Base-by-base conservation (phyloP, 2,113 vertebrate genomes). In the Zapus hudsonius region DNA sequence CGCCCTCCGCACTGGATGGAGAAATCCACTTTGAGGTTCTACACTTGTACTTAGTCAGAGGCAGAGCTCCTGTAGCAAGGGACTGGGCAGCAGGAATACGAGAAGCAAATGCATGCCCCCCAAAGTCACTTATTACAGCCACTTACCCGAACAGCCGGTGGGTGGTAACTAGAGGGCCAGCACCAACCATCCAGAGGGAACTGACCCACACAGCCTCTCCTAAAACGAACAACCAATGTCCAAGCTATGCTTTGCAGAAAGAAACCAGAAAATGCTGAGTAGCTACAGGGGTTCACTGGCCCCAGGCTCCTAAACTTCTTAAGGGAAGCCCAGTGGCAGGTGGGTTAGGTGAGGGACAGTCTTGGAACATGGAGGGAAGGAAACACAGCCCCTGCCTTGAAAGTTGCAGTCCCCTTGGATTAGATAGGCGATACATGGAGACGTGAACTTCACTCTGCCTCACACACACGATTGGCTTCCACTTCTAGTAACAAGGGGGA, bases 261-360 rank as follows among this genome's bases (percentile, higher is more conserved):
- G 55, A 59, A 55, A 57, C 31, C 4, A 11, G 69, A 73, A 81
- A 59, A n/a, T 17, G 10, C 20, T 20, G 33, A 67, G 27, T 0
- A 8, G 44, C 36, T 47, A 84, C 31, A 52, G n/a, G 67, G 52
- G 38, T n/a, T 22, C 17, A 29, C 44, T n/a, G 36, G 38, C 23
- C 52, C 4, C 0, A 0, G 31, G 23, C 25, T 61, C 31, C 42
- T 57, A 27, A 31, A 19, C 0, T 29, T 38, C 59, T 0, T 5
- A 44, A 75, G 40, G 17, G 40, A 72, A 70, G 29, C n/a, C 69
- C 42, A 7, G 0, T n/a, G 19, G 29, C 69, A 40, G 61, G n/a
- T n/a, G n/a, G n/a, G 29, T 5, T 17, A 57, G 47, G 52, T 38
- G 16, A 76, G 40, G 8, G 25, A 61, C 31, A 29, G 22, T 38